Evolutionary conservation across 2,113 vertebrate species (phyloP).

Genomic region (Silurus meridionalis): DNA sequence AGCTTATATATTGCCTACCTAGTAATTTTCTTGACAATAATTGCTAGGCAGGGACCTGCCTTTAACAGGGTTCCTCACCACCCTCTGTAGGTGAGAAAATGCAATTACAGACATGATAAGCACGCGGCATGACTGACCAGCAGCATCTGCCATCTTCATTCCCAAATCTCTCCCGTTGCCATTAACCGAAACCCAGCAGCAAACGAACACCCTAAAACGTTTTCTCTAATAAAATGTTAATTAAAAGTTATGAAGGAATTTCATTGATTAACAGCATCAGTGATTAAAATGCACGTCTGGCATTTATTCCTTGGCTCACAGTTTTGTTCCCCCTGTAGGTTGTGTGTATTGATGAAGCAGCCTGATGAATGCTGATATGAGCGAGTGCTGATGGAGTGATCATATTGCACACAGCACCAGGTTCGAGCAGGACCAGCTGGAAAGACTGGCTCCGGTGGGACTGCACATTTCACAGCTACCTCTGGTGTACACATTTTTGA

Average conservation of each 20-base stretch:
- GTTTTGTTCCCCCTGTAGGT: slow-evolving; percentile 87
- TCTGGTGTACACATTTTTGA: slow-evolving; percentile 79
- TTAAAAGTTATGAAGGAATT: slow-evolving; percentile 87
- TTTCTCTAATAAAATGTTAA: slow-evolving; percentile 85
- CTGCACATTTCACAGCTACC: slow-evolving; percentile 87
- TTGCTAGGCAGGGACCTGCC: slow-evolving; percentile 88
- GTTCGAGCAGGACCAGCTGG: slow-evolving; percentile 94
- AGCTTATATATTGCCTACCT: slow-evolving; percentile 93
- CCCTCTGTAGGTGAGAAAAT: slow-evolving; percentile 99
- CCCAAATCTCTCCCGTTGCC: slow-evolving; percentile 72
- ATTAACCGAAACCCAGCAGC: slow-evolving; percentile 77
- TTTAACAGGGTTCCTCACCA: slow-evolving; percentile 97
- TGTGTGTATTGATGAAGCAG: slow-evolving; percentile 94
- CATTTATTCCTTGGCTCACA: slow-evolving; percentile 70
- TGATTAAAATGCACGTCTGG: slow-evolving; percentile 85
- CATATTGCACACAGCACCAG: slow-evolving; percentile 92
- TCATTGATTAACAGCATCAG: slow-evolving; percentile 90
- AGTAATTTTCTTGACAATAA: slow-evolving; percentile 94
- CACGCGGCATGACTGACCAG: slow-evolving; percentile 73
- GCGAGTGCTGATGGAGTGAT: slow-evolving; percentile 91
- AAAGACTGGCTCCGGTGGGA: slow-evolving; percentile 87
- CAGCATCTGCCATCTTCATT: slow-evolving; percentile 83
- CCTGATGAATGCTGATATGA: slow-evolving; percentile 95
- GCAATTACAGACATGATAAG: slow-evolving; percentile 92
- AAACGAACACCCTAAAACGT: slow-evolving; percentile 77